Base-by-base conservation (phyloP, 1,140 invertebrate genomes). In the Wasmannia auropunctata region DNA sequence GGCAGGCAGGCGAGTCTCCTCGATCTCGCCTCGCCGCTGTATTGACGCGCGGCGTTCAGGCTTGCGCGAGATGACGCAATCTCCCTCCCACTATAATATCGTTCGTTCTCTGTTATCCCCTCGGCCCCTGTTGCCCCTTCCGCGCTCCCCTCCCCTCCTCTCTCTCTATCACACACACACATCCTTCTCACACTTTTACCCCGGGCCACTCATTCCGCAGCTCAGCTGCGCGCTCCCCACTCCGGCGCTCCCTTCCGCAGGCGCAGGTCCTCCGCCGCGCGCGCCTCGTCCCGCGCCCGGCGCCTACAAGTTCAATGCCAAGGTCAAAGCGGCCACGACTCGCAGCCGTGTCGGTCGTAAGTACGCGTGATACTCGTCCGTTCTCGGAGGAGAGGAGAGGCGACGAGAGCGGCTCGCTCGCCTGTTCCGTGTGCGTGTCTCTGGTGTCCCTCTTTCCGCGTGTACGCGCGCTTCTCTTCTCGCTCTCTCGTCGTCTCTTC, bases 1-100 rank as follows among this genome's bases (percentile, higher is more conserved):
- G 4, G 25, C 14, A 60, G 14, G 28, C 88, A 88, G 87, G 74
- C 63, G 63, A 81, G 77, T 81, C 79, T 81, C 72, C 14, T 87
- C n/a, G 43, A n/a, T 14, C 43, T 46, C 43, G 43, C 43, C 43
- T 46, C 54, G 54, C 89, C 83, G 91, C 93, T 93, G 92, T 94
- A 93, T 92, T 92, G 92, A 93, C 91, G 92, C 91, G 91, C 91
- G 90, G 90, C 90, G 90, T 92, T 90, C 86, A 93, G 91, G 88
- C 92, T 93, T 94, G 93, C 93, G 93, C 93, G 93, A 92, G 87
- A 92, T 94, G 93, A 94, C 93, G 94, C 94, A 94, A 94, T 90
- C 88, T 89, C 46, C 65, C 88, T 74, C 77, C 88, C 58, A 51
- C 60, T 56, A 79, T 60, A 28, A 62, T 60, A 54, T 43, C 62